Evolutionary conservation across 2,113 vertebrate genomes (phyloP).

Genomic region (Rhinogobius similis): DNA sequence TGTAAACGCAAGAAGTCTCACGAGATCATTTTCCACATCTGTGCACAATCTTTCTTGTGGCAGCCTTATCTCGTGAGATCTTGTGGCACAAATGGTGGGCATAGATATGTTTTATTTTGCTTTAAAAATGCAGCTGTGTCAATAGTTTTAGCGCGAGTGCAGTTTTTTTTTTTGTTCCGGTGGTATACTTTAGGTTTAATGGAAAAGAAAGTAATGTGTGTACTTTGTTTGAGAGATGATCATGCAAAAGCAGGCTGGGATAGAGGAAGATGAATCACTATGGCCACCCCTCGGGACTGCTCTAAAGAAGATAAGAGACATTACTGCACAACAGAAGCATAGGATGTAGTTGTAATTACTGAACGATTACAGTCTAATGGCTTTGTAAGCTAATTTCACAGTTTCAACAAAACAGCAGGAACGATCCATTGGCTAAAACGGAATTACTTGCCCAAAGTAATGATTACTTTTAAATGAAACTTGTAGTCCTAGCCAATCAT

Average conservation of each 20-base stretch:
- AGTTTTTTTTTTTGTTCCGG: too few relatives aligned
- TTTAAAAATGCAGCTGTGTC: too few relatives aligned
- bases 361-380: not conserved
- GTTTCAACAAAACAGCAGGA: not conserved
- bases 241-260: not conserved
- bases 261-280: not conserved
- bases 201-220: too few relatives aligned
- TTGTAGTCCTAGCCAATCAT: too few relatives aligned
- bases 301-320: not conserved
- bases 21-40: too few relatives aligned
- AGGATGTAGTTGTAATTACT: not conserved
- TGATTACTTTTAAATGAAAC: not conserved
- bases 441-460: not conserved
- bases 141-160: too few relatives aligned
- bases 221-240: not conserved
- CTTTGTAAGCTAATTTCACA: not conserved
- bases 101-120: too few relatives aligned
- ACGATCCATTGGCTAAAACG: not conserved
- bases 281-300: not conserved
- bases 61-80: too few relatives aligned
- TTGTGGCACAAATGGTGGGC: too few relatives aligned
- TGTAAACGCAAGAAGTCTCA: too few relatives aligned
- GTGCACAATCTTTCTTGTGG: too few relatives aligned
- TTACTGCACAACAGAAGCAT: not conserved
- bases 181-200: too few relatives aligned